Base-by-base conservation (phyloP, 1,140 invertebrate species). In the Pseudomyrmex pallidus region DNA sequence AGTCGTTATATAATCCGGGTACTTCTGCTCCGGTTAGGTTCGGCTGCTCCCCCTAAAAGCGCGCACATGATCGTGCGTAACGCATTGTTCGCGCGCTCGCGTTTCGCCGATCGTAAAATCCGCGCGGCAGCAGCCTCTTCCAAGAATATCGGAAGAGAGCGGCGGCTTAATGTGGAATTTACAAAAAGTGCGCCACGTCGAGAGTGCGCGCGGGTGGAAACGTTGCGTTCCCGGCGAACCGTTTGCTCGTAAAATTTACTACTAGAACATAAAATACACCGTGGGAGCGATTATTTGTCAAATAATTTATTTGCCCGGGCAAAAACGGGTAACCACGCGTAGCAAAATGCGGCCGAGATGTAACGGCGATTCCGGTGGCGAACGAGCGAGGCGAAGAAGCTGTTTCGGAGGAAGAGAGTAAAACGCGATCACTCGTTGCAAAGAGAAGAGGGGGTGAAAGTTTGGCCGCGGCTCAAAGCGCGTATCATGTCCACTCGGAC, bases 1-100 rank as follows among this genome's bases (percentile, higher is more conserved):
- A 90, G 78, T 90, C 85, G 87, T 90, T 90, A 89, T 91, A 90
- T 90, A 91, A 91, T 91, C 88, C 85, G 83, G 52, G 56, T 35
- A 73, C 46, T 61, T 22, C 80, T 70, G 66, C 44, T 25, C 25
- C 63, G 63, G 13, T 25, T 62, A 35, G 20, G 20, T 56, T 46
- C 17, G 15, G 7, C 9, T 20, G 15, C 54, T 46, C 35, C 5
- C 35, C 35, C 35, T 35, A 35, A 35, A 35, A 35, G 78, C 62
- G 13, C 22, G 52, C 73, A 52, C n/a, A 64, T 64, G 46, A 85
- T 20, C 20, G 52, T 62, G 17, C 64, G 9, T 35, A 35, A 48
- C 74, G 74, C 76, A 85, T 85, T 73, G 78, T 83, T 73, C 86
- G 85, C 61, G 73, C 57, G 57, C 62, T 64, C 46, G 62, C 35